Evolutionary conservation across 2,113 vertebrate species (phyloP), one percentile per base, ranked within the genome.

Genomic region (Engraulis encrasicolus): DNA sequence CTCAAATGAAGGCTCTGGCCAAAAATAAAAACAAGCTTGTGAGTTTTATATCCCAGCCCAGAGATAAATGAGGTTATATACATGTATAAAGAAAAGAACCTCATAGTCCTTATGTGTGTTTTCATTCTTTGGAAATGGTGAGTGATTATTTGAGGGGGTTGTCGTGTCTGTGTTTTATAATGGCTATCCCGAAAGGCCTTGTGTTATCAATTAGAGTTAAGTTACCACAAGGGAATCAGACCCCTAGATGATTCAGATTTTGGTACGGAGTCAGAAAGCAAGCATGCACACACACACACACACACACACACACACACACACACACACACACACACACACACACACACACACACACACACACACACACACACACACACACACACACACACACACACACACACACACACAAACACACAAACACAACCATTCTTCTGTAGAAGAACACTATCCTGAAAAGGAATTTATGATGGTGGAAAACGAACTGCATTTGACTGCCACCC

Each of bases 161-260:
- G 31, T 36, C 66, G 6, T 34, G 66, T 34, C 66, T 17, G 66
- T 17, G 31, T 27, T 74, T 34, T 74, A 12, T 17, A 74, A 34
- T 0, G 27, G 66, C 31, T 4, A 12, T 34, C 23, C 66, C 27
- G 34, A 34, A 15, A 74, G 27, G 27, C 61, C 66, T 74, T 74
- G 27, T 74, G 66, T 74, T 74, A 74, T 74, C 27, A 34, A 74
- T 74, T 74, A 74, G 66, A 34, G 66, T 74, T 74, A 66, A 66
- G n/a, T 66, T 66, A 66, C 58, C 58, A 66, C 11, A 6, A 66
- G 58, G 58, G 58, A 66, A 27, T 66, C 27, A 23, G 58, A 66
- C 9, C 58, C 9, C 20, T 7, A 31, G 66, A 18, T 74, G 31
- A 74, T 36, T 36, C 66, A 74, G 66, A 74, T 3, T 74, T 74